phyloP scores from a whole-genome alignment of 2,113 vertebrate genomes.

The Marmota flaviventris region DNA sequence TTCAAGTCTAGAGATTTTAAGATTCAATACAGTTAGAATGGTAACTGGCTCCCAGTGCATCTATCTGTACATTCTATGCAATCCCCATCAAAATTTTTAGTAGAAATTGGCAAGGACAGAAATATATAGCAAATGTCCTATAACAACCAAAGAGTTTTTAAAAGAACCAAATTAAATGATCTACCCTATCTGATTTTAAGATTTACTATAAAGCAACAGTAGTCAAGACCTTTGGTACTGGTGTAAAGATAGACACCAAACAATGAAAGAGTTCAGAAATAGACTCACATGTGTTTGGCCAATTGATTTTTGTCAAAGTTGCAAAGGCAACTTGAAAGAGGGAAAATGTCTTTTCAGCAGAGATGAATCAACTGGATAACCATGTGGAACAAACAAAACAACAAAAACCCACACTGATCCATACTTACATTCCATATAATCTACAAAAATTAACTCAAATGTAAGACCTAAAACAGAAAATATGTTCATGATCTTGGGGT shows the following conservation, averaged over 20 bases:
- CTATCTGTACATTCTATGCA: neutral
- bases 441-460: neutral
- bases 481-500: neutral
- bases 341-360: neutral
- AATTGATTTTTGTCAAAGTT: constrained; percentile 1
- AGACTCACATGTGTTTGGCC: neutral
- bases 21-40: neutral
- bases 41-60: neutral
- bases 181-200: neutral
- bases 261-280: neutral
- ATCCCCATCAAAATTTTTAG: neutral
- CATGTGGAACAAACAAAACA: neutral
- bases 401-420: neutral
- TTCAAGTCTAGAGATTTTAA: neutral
- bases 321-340: neutral
- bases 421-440: neutral
- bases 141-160: neutral
- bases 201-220: neutral
- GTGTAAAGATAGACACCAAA: neutral
- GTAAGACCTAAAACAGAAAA: neutral
- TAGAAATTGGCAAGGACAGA: neutral
- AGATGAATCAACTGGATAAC: neutral
- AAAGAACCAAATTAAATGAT: neutral
- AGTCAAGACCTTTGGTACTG: neutral
- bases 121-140: neutral